Conservation (phyloP, 2,888 invertebrate species). For the Papilio gigon region DNA sequence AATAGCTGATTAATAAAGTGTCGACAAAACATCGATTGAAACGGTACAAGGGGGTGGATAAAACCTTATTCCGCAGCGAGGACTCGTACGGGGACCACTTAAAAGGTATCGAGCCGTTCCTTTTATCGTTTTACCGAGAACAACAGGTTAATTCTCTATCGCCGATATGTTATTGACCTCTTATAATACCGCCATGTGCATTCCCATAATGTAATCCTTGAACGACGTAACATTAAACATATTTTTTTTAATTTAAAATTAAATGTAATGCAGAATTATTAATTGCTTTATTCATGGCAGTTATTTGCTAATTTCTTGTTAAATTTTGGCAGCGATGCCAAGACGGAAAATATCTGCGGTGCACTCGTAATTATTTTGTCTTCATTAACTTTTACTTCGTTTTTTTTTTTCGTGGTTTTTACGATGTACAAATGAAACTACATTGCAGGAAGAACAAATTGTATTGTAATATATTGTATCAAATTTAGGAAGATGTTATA, state of each 20-base stretch:
- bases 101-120: constrained; percentile 42
- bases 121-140: constrained; percentile 39
- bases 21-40: constrained; percentile 62
- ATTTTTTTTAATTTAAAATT: constrained; percentile 3
- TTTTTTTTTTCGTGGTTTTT: constrained; percentile 42
- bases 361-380: constrained; percentile 29
- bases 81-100: constrained; percentile 54
- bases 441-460: not conserved
- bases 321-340: constrained; percentile 35
- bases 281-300: constrained; percentile 23
- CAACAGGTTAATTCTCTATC: constrained; percentile 35
- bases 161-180: constrained; percentile 27
- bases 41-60: constrained; percentile 50
- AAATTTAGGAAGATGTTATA: not conserved
- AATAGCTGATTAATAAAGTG: constrained; percentile 71
- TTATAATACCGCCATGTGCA: constrained; percentile 5
- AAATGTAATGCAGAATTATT: constrained; percentile 22
- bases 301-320: constrained; percentile 34
- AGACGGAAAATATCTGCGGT: constrained; percentile 24
- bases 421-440: constrained; percentile 36
- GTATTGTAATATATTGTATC: not conserved
- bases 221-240: not conserved
- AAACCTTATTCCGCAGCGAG: constrained; percentile 63
- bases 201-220: not conserved
- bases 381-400: constrained; percentile 24